A percentile compares a stretch with the other conserved stretches of the same genome.
Conservation (phyloP, 2,113 vertebrate genomes). For the Tachysurus vachellii region DNA sequence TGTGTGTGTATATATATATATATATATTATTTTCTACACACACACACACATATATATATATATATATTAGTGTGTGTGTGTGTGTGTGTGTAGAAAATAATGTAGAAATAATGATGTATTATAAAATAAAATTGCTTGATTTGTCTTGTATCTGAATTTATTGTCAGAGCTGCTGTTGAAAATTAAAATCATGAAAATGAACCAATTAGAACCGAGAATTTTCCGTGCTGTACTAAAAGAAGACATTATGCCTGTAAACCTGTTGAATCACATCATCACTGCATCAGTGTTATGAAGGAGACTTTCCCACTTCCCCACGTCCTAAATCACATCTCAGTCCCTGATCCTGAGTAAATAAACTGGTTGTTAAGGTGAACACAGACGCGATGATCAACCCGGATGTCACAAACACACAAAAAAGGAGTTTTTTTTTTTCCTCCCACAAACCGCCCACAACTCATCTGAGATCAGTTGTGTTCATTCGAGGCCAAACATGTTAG, state of each 20-base stretch:
- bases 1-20: too few relatives aligned
- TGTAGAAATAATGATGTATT: background rate
- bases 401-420: background rate
- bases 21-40: too few relatives aligned
- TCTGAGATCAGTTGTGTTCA: background rate
- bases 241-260: background rate
- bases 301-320: background rate
- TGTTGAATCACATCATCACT: background rate
- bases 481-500: background rate
- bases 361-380: constrained; percentile 37
- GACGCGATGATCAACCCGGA: background rate
- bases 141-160: background rate
- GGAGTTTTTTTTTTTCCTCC: background rate
- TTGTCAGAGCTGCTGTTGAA: background rate
- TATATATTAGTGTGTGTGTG: too few relatives aligned
- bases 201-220: background rate
- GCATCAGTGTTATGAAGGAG: background rate
- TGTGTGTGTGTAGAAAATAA: too few relatives aligned
- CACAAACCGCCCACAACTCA: background rate
- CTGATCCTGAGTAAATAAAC: background rate
- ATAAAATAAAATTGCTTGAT: background rate
- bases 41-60: too few relatives aligned
- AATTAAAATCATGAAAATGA: background rate
- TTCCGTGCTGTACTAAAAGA: background rate
- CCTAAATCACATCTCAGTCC: background rate